These are phyloP conservation scores for Lacerta viridis DNA, from an alignment of 2,797 vertebrate species.

Conservation along the genomic window DNA sequence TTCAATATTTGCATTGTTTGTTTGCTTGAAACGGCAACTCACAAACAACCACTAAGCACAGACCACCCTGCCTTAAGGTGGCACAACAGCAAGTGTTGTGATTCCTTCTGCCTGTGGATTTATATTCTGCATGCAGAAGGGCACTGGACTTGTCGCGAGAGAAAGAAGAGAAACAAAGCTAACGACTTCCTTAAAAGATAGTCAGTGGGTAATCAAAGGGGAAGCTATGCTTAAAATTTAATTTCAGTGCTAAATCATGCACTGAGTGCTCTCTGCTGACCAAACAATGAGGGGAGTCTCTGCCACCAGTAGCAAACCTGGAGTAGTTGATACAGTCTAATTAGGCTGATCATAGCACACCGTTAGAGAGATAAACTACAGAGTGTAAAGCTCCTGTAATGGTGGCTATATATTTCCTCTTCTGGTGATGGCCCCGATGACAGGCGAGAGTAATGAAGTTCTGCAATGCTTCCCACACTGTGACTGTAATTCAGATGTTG, in stretches of 20 bases:
- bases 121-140: neutral
- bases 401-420: slow-evolving; percentile 75
- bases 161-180: neutral
- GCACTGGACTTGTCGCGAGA: neutral
- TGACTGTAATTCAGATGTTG: slow-evolving; percentile 49
- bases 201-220: slow-evolving; percentile 62
- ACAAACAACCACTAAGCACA: no score
- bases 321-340: slow-evolving; percentile 73
- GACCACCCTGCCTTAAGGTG: no score
- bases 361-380: slow-evolving; percentile 74
- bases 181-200: slow-evolving; percentile 56
- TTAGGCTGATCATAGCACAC: slow-evolving; percentile 75
- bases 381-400: slow-evolving; percentile 71
- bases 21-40: no score
- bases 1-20: neutral
- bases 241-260: slow-evolving; percentile 75
- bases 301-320: slow-evolving; percentile 59
- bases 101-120: neutral
- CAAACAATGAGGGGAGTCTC: slow-evolving; percentile 67
- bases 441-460: slow-evolving; percentile 64
- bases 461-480: slow-evolving; percentile 48
- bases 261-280: slow-evolving; percentile 68
- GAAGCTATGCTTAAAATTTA: slow-evolving; percentile 71
- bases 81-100: no score
- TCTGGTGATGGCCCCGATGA: slow-evolving; percentile 65